phyloP scores from a whole-genome alignment of 2,888 invertebrate genomes.

The Chalcis sispes region DNA sequence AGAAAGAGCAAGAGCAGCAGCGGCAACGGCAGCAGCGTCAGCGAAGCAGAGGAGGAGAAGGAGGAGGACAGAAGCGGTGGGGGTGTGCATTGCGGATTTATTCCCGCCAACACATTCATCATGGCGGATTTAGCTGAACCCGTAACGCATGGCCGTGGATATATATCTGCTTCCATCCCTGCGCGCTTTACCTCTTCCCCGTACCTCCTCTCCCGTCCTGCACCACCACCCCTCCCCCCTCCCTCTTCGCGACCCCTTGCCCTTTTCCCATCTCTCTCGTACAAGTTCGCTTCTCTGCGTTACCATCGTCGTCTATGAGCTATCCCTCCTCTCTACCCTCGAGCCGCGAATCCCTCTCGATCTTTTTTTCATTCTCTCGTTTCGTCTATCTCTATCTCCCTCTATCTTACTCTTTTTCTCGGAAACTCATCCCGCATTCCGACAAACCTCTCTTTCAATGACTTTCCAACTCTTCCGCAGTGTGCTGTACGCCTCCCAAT shows the following conservation, averaged over 20 bases:
- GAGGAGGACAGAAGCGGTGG: conserved; percentile 63
- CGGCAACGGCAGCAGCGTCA: conserved; percentile 1
- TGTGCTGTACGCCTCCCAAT: conserved; percentile 1
- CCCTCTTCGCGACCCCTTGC: conserved; percentile 9
- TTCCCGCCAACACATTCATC: conserved; percentile 76
- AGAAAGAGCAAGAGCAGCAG: conserved; percentile 46
- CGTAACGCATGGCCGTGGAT: conserved; percentile 76
- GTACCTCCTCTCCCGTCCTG: conserved; percentile 46
- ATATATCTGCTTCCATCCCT: conserved; percentile 73
- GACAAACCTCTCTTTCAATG: conserved; percentile 58
- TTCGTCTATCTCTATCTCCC: conserved; percentile 46
- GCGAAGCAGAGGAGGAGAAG: conserved; percentile 60
- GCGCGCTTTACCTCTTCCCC: conserved; percentile 53
- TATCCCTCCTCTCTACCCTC: conserved; percentile 6
- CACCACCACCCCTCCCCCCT: conserved; percentile 33
- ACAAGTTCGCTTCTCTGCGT: conserved; percentile 3
- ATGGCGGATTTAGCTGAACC: conserved; percentile 77
- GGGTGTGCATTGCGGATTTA: conserved; percentile 77
- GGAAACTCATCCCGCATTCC: conserved; percentile 61
- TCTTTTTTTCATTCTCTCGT: conserved; percentile 59
- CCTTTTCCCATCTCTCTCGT: conserved; percentile 18
- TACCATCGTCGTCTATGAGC: conserved; percentile 39
- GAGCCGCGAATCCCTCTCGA: conserved; percentile 50
- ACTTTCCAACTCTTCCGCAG: conserved; percentile 53
- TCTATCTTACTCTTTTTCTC: conserved; percentile 59